Evolutionary conservation across 2,888 invertebrate genomes (phyloP).

Genomic region (Oligia strigilis): DNA sequence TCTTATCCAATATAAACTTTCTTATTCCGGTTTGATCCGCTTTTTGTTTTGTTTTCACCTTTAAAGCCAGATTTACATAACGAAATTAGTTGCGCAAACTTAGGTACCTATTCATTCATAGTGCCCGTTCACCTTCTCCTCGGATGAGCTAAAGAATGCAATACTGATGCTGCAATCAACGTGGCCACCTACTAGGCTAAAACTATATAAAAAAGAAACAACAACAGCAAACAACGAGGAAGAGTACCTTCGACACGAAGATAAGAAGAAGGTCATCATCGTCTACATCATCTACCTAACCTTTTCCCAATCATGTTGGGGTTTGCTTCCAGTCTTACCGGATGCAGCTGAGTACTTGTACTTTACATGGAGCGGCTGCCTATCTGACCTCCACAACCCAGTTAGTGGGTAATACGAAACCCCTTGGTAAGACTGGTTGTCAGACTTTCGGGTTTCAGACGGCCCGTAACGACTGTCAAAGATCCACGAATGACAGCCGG

Average conservation of each 20-base stretch:
- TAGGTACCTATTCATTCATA: background rate
- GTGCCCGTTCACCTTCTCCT: background rate
- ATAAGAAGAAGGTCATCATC: background rate
- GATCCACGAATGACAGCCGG: background rate
- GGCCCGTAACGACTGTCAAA: background rate
- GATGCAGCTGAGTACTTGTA: too few relatives aligned
- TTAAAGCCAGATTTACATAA: too few relatives aligned
- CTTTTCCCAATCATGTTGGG: background rate
- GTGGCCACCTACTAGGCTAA: background rate
- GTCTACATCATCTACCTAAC: background rate
- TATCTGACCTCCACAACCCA: background rate
- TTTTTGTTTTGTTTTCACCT: background rate
- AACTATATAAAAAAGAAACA: background rate
- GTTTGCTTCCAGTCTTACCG: background rate
- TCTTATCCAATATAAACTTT: too few relatives aligned
- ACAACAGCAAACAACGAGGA: background rate
- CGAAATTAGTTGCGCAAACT: background rate
- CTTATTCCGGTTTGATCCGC: too few relatives aligned
- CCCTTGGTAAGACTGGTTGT: background rate
- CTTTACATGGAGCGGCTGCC: background rate
- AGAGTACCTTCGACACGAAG: background rate
- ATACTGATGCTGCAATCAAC: background rate
- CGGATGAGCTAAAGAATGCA: background rate
- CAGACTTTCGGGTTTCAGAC: background rate
- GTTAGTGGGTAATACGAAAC: background rate